These are phyloP conservation scores for Spilarctia lutea DNA, from an alignment of 2,888 invertebrate genomes.

Conservation along the genomic window DNA sequence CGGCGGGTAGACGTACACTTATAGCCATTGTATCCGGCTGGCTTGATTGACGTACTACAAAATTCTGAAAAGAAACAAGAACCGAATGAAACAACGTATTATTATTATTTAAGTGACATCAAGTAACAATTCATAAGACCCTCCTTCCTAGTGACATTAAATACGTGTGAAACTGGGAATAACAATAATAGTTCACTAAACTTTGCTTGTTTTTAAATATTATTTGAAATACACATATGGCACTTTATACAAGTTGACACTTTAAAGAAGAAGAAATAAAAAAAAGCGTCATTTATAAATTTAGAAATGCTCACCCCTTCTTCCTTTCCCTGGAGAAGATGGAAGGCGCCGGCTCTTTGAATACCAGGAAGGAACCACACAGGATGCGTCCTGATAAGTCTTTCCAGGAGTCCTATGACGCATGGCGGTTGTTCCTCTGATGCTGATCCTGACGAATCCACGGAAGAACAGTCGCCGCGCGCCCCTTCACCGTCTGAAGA, in stretches of 20 bases:
- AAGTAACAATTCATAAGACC: background rate
- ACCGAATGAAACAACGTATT: background rate
- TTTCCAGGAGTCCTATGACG: slow-evolving; percentile 94
- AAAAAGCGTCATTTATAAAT: background rate
- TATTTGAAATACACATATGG: background rate
- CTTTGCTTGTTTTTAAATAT: background rate
- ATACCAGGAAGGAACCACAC: slow-evolving; percentile 98
- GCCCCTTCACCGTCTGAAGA: slow-evolving; percentile 89
- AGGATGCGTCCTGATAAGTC: slow-evolving; percentile 96
- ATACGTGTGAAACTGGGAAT: background rate
- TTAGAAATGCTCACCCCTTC: slow-evolving; percentile 90
- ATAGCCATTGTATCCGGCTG: slow-evolving; percentile 98
- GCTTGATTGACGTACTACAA: slow-evolving; percentile 97
- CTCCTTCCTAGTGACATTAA: background rate
- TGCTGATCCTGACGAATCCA: slow-evolving; percentile 84
- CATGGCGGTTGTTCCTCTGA: slow-evolving; percentile 91
- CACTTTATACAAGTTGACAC: background rate
- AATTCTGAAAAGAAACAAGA: slow-evolving; percentile 88
- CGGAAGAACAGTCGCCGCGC: slow-evolving; percentile 86
- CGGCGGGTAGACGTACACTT: slow-evolving; percentile 94
- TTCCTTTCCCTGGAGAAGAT: slow-evolving; percentile 96
- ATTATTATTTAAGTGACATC: no score
- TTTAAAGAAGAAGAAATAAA: background rate
- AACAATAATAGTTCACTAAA: background rate
- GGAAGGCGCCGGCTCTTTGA: slow-evolving; percentile 96